A percentile compares a stretch with the other conserved stretches of the same genome.
Evolutionary conservation across 2,888 invertebrate species (phyloP).

Genomic region (Hesperia comma): DNA sequence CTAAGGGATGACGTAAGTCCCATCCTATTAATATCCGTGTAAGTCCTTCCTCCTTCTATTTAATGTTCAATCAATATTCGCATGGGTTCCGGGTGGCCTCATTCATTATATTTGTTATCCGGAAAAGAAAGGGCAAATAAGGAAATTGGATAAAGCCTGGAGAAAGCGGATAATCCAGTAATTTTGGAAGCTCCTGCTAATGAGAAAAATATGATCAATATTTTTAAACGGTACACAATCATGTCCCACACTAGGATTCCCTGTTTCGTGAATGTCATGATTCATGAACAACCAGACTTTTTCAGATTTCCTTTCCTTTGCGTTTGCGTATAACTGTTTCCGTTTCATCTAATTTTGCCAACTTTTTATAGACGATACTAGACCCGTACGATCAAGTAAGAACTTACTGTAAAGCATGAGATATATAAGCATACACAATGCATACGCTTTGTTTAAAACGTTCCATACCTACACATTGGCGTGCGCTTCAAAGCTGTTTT

Average conservation of each 20-base stretch:
- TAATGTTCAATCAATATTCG: neutral
- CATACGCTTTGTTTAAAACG: neutral
- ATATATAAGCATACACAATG: no score
- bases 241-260: no score
- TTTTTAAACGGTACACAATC: no score
- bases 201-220: neutral
- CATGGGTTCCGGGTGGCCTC: constrained; percentile 33
- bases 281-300: no score
- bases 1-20: no score
- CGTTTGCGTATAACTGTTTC: no score
- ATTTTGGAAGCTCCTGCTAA: neutral
- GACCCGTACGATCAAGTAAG: no score
- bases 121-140: constrained; percentile 9
- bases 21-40: neutral
- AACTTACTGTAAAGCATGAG: no score
- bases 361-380: no score
- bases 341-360: no score
- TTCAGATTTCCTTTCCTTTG: no score
- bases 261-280: no score
- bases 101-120: constrained; percentile 40
- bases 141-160: constrained; percentile 7
- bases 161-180: constrained; percentile 4
- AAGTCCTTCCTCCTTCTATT: neutral
- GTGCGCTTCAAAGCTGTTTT: neutral
- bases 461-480: neutral